These are phyloP conservation scores for Acanthornis magna DNA, from an alignment of 2,797 vertebrate species.

Conservation along the genomic window DNA sequence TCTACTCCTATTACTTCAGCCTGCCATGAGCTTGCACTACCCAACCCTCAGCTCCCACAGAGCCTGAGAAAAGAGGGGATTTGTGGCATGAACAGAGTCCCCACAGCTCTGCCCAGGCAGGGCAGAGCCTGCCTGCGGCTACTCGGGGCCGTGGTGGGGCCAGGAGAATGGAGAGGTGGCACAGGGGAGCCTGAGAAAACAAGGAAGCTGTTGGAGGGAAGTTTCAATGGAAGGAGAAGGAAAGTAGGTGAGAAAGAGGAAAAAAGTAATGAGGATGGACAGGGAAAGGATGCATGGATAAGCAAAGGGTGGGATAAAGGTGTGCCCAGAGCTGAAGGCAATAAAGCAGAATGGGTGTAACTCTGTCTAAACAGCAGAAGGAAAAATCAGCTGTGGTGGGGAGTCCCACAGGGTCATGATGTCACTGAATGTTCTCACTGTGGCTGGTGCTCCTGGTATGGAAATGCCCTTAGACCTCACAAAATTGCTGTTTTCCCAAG, in stretches of 20 bases:
- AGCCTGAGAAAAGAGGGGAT: conserved; percentile 45
- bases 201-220: background rate
- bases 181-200: conserved; percentile 6
- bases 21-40: conserved; percentile 18
- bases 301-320: background rate
- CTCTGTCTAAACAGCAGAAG: background rate
- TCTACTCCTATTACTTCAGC: conserved; percentile 56
- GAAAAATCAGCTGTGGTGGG: background rate
- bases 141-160: background rate
- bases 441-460: background rate
- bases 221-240: background rate
- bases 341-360: background rate
- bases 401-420: background rate
- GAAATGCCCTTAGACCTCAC: background rate
- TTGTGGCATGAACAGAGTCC: background rate
- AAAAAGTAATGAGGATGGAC: background rate
- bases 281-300: background rate
- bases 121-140: background rate
- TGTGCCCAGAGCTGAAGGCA: background rate
- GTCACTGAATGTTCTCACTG: background rate
- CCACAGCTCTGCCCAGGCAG: background rate
- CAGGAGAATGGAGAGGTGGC: background rate
- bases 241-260: background rate
- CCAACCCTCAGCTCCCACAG: conserved; percentile 28
- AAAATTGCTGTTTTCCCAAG: background rate